Conservation (phyloP, 2,113 vertebrate species). For the Colinus virginianus region DNA sequence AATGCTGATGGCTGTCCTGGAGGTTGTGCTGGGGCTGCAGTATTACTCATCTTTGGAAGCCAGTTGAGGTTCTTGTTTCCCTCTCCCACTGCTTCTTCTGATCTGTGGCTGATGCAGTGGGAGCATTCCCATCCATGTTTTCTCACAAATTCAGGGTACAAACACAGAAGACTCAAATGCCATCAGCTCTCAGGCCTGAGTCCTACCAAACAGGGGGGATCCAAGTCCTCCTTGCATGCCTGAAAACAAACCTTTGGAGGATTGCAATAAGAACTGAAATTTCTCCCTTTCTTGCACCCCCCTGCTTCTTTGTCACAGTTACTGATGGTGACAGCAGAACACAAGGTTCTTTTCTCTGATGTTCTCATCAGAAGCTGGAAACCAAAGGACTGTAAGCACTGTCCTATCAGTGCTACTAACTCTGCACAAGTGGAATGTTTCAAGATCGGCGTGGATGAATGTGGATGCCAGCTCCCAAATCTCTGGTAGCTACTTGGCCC, state of each 20-base stretch:
- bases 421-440: too few relatives aligned
- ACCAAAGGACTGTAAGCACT: too few relatives aligned
- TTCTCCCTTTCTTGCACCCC: neutral
- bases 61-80: conserved; percentile 51
- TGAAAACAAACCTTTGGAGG: conserved; percentile 12
- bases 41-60: conserved; percentile 62
- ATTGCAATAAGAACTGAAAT: conserved; percentile 1
- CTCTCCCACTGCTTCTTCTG: conserved; percentile 60
- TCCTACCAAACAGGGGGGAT: conserved; percentile 6
- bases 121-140: conserved; percentile 54
- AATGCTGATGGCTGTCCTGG: conserved; percentile 35
- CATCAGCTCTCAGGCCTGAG: conserved; percentile 10
- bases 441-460: too few relatives aligned
- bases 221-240: conserved; percentile 31
- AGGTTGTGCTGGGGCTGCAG: conserved; percentile 15
- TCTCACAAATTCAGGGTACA: conserved; percentile 59
- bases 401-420: too few relatives aligned
- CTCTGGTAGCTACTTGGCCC: too few relatives aligned
- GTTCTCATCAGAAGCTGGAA: neutral
- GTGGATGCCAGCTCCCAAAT: too few relatives aligned
- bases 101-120: conserved; percentile 29
- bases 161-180: conserved; percentile 50
- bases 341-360: neutral
- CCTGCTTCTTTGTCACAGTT: neutral
- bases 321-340: neutral